phyloP scores from a whole-genome alignment of 1,140 invertebrate genomes.

The Cataglyphis hispanica region DNA sequence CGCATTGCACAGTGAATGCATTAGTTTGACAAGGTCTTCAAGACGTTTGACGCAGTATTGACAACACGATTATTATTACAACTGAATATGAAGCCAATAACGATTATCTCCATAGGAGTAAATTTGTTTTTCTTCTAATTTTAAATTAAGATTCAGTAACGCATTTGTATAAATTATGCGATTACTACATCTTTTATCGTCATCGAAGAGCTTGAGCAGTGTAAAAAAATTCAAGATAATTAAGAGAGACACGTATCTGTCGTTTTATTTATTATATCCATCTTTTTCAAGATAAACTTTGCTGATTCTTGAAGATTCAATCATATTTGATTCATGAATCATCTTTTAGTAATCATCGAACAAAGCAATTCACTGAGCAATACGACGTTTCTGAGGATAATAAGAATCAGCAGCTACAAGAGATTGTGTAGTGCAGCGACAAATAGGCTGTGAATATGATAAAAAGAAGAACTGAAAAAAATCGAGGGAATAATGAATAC shows the following conservation, averaged over 20 bases:
- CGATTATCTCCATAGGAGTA: not conserved
- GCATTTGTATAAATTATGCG: not conserved
- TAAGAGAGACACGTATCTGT: not conserved
- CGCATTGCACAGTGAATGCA: conserved; percentile 67
- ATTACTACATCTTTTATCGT: not conserved
- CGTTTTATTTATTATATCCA: not conserved
- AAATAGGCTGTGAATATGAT: conserved; percentile 59
- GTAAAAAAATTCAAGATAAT: not conserved
- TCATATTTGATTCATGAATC: conserved; percentile 9
- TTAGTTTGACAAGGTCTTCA: conserved; percentile 8
- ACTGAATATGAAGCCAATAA: not conserved
- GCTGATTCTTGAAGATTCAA: not conserved
- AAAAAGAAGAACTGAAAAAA: conserved; percentile 31
- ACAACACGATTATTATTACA: conserved; percentile 6
- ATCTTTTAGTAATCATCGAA: not conserved
- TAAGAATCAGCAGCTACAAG: conserved; percentile 75
- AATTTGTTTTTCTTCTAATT: conserved; percentile 1
- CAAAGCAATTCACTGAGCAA: conserved; percentile 34
- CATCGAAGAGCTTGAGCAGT: not conserved
- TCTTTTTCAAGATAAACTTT: not conserved
- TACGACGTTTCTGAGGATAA: conserved; percentile 18
- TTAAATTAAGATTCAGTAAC: conserved; percentile 15
- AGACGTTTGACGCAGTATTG: conserved; percentile 8
- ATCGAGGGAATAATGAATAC: conserved; percentile 73
- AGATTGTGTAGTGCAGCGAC: conserved; percentile 74